Evolutionary conservation across 2,888 invertebrate species (phyloP).

Genomic region (Cynaeus angustus): DNA sequence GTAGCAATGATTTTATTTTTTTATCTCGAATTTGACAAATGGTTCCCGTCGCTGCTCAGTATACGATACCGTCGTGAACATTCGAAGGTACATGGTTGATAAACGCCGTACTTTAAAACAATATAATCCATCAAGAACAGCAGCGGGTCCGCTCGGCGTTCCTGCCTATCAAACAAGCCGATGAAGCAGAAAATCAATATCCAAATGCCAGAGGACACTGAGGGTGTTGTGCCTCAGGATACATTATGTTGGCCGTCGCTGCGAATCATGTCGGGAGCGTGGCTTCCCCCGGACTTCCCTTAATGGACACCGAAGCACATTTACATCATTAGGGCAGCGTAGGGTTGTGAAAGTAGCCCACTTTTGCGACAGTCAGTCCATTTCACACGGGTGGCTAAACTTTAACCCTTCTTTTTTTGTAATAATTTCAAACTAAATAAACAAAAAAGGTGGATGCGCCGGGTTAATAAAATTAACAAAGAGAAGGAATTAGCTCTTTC

Average conservation of each 20-base stretch:
- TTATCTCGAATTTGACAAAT: no score
- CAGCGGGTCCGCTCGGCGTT: constrained; percentile 49
- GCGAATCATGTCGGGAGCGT: constrained; percentile 56
- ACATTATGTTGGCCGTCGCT: constrained; percentile 58
- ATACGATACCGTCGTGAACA: no score
- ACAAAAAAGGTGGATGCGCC: no score
- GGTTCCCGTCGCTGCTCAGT: no score
- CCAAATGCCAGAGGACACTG: constrained; percentile 54
- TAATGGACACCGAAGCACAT: constrained; percentile 55
- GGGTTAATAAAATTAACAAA: no score
- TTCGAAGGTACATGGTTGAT: constrained; percentile 24
- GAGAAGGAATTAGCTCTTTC: no score
- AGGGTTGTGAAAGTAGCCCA: constrained; percentile 51
- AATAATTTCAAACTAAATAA: no score
- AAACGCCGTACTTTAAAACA: constrained; percentile 49
- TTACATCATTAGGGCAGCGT: constrained; percentile 52
- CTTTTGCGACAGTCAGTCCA: constrained; percentile 50
- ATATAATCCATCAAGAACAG: constrained; percentile 54
- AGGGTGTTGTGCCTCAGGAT: constrained; percentile 56
- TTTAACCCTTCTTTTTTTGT: no score
- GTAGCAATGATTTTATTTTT: no score
- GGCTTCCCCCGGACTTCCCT: constrained; percentile 46
- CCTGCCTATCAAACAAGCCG: constrained; percentile 57
- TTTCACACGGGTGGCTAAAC: constrained; percentile 38
- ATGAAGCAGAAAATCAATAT: constrained; percentile 60